A percentile compares a stretch with the other conserved stretches of the same genome.
Conservation (phyloP, 2,113 vertebrate species). For the Pedetes capensis region DNA sequence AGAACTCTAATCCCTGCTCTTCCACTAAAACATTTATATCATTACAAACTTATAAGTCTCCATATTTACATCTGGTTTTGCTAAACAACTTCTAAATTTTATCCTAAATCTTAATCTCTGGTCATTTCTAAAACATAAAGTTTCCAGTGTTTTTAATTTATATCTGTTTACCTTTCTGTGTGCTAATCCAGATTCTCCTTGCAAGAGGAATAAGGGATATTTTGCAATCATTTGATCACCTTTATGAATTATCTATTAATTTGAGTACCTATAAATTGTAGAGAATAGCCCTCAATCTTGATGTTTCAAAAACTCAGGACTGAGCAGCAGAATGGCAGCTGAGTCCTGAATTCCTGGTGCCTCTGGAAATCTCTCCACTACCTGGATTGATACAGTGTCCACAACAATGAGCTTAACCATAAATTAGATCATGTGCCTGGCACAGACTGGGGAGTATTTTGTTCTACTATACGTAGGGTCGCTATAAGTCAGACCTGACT, state of each 20-base stretch:
- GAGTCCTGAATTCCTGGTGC: neutral
- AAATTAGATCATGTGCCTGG: no score
- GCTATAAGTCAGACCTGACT: no score
- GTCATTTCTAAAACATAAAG: neutral
- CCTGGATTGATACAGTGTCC: no score
- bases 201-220: neutral
- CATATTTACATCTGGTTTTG: neutral
- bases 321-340: neutral
- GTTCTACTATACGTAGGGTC: no score
- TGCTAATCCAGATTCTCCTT: neutral
- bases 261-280: neutral
- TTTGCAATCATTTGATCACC: neutral
- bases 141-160: neutral
- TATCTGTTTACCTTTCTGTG: neutral
- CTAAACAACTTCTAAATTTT: neutral
- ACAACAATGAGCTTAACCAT: no score
- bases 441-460: no score
- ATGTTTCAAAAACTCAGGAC: neutral
- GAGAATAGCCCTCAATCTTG: neutral
- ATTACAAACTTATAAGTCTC: neutral
- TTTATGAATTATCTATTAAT: neutral
- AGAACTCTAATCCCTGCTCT: neutral
- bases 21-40: neutral
- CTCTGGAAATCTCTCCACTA: no score
- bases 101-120: neutral